phyloP scores from a whole-genome alignment of 2,797 vertebrate species.

The Numenius phaeopus region DNA sequence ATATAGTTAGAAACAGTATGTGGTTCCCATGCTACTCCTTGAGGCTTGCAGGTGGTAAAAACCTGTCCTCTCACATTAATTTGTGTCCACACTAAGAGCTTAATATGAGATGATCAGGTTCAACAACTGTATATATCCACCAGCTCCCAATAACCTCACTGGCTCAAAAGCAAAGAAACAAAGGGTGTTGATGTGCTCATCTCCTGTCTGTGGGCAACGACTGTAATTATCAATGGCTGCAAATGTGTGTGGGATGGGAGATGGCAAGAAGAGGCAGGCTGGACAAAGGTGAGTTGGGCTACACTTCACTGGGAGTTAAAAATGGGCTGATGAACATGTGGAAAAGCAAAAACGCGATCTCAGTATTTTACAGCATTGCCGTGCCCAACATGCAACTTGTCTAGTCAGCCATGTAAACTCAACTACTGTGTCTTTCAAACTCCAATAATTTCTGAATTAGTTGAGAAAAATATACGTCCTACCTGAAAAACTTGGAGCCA shows the following conservation, averaged over 20 bases:
- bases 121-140: neutral
- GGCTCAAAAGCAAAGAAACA: neutral
- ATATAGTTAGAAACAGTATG: neutral
- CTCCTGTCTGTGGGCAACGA: neutral
- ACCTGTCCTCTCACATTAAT: neutral
- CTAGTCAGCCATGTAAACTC: neutral
- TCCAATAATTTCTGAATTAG: neutral
- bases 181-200: neutral
- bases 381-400: neutral
- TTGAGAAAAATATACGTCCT: neutral
- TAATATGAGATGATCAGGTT: neutral
- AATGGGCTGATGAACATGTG: neutral
- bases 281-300: neutral
- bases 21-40: neutral
- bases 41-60: neutral
- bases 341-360: accelerated
- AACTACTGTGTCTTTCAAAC: neutral
- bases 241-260: neutral
- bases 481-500: neutral
- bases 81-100: neutral
- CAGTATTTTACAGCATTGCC: neutral
- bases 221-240: neutral
- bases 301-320: neutral
- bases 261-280: neutral
- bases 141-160: neutral